A percentile compares a stretch with the other conserved stretches of the same genome.
Conservation (phyloP, 2,888 invertebrate species). For the Lasioglossum morio region DNA sequence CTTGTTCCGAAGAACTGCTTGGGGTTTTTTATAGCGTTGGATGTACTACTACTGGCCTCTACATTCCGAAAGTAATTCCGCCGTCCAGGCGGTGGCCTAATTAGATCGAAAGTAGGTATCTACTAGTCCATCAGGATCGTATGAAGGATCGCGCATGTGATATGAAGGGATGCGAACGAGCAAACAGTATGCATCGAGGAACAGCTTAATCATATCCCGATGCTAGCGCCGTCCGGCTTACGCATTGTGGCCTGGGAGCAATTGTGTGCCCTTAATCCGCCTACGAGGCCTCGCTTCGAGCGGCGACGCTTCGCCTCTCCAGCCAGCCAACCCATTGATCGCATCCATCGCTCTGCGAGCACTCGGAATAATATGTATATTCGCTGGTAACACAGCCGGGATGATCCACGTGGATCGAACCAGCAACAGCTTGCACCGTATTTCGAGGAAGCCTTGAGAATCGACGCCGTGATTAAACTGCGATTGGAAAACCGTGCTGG, state of each 20-base stretch:
- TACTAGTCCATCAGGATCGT: background rate
- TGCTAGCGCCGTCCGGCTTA: slow-evolving; percentile 36
- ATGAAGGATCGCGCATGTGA: background rate
- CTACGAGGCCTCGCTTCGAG: slow-evolving; percentile 28
- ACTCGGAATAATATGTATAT: slow-evolving; percentile 35
- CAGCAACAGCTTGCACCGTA: too few species aligned
- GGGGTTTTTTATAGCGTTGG: background rate
- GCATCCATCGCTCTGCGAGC: background rate
- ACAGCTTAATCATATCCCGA: slow-evolving; percentile 49
- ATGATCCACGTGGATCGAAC: slow-evolving; percentile 25
- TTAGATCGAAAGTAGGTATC: background rate
- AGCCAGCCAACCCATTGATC: slow-evolving; percentile 43
- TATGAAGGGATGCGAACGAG: slow-evolving; percentile 5
- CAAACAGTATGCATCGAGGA: background rate
- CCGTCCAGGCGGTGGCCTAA: background rate
- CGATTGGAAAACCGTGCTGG: background rate
- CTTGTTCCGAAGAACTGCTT: background rate
- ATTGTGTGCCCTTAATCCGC: slow-evolving; percentile 66
- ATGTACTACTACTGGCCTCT: background rate
- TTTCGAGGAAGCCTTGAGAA: background rate
- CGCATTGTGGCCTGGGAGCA: slow-evolving; percentile 29
- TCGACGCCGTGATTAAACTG: background rate
- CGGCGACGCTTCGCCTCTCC: slow-evolving; percentile 7
- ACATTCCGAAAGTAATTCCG: background rate
- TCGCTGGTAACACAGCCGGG: background rate